Evolutionary conservation across 2,113 vertebrate species (phyloP), one percentile per base, ranked within the genome.

Genomic region (Pithys albifrons): DNA sequence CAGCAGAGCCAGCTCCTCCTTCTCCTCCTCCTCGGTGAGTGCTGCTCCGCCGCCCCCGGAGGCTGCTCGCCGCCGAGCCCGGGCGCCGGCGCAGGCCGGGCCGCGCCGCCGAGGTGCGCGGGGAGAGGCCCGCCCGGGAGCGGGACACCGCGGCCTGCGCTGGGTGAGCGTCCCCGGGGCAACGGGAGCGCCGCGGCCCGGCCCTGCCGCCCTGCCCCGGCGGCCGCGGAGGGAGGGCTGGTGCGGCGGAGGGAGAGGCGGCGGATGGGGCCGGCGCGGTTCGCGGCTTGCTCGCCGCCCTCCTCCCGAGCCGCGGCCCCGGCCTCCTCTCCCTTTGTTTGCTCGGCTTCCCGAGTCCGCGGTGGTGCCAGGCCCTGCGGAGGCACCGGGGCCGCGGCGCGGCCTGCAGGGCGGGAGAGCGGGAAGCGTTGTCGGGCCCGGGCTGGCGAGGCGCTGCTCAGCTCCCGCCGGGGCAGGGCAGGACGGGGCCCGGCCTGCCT

Each of bases 261-360:
- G 39, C 39, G 10, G 39, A 39, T 39, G 39, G 39, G 39, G 39
- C 39, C 39, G 10, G 8, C 39, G 39, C 39, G 39, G 39, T 39
- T 39, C 39, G 39, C 39, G 39, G 39, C 39, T 39, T 39, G 39
- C 39, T 39, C 39, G 39, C 39, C 39, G 39, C 39, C 39, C 39
- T 39, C 39, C 39, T 39, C 39, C 39, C 39, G 10, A 39, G 39
- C 39, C 39, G 39, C 39, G 79, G 82, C 65, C 58, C 84, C 33
- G 59, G 91, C 88, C 79, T 91, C 27, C 57, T 54, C 82, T 80
- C 77, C 64, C 95, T 95, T 95, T 95, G 95, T 95, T 90, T 48
- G 86, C 64, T 31, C 37, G 62, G 57, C 76, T 86, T 52, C 52
- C 57, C 72, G 57, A 86, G 73, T 72, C 77, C 33, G 85, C 76